Evolutionary conservation across 2,113 vertebrate species (phyloP).

Genomic region (Lanius collurio): DNA sequence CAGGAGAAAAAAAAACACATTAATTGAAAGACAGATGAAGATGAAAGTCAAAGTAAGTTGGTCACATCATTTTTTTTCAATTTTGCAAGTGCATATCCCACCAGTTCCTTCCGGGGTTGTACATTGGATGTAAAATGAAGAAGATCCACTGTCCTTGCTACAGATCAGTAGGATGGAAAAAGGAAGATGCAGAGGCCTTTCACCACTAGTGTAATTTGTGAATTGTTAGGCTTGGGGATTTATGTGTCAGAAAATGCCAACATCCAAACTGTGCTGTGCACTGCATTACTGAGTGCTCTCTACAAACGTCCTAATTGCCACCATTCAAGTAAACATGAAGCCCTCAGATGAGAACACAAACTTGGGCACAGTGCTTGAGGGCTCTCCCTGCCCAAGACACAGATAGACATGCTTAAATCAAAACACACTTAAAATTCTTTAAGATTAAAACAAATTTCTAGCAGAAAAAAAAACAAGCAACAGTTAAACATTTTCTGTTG

Average conservation of each 20-base stretch:
- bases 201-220: not conserved
- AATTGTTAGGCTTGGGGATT: not conserved
- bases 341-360: not conserved
- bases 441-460: not conserved
- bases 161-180: not conserved
- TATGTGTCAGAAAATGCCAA: not conserved
- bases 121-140: not conserved
- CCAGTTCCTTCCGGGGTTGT: not conserved
- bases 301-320: not conserved
- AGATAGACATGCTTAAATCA: not conserved
- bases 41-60: not conserved
- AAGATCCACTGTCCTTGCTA: not conserved
- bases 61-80: not conserved
- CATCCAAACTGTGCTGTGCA: not conserved
- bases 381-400: not conserved
- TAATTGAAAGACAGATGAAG: not conserved
- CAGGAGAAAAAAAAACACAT: not conserved
- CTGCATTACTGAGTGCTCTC: not conserved
- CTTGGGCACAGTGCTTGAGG: not conserved
- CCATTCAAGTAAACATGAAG: not conserved
- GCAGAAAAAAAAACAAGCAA: conserved; percentile 20
- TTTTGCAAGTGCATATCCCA: not conserved
- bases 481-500: conserved; percentile 31
- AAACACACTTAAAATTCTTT: conserved; percentile 20
- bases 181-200: not conserved